A percentile compares a stretch with the other conserved stretches of the same genome.
These are phyloP conservation scores for Busseola fusca DNA, from an alignment of 2,888 invertebrate species.

Conservation along the genomic window DNA sequence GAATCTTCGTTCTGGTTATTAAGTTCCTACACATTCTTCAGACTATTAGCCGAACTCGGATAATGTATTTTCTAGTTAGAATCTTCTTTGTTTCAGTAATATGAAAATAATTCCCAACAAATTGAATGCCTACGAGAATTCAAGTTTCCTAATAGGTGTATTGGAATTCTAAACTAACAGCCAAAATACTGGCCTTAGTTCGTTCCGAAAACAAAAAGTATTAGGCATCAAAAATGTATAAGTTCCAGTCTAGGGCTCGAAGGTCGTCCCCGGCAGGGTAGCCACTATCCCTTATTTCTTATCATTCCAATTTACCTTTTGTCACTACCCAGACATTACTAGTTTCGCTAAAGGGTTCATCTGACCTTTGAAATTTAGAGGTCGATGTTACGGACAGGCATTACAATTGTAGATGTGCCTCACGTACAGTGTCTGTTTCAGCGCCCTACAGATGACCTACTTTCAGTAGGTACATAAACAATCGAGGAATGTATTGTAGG, in stretches of 20 bases:
- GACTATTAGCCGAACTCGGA: neutral
- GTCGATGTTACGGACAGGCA: constrained; percentile 44
- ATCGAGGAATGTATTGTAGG: constrained; percentile 4
- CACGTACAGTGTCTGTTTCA: constrained; percentile 67
- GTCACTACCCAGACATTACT: constrained; percentile 48
- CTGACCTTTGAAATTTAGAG: constrained; percentile 56
- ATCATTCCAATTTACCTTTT: constrained; percentile 57
- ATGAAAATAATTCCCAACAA: neutral
- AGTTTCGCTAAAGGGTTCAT: constrained; percentile 55
- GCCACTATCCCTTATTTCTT: constrained; percentile 36
- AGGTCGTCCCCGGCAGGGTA: constrained; percentile 31
- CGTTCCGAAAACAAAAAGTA: constrained; percentile 22
- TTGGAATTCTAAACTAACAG: constrained; percentile 11
- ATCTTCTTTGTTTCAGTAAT: constrained; percentile 4
- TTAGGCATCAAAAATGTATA: constrained; percentile 42
- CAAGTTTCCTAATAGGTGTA: constrained; percentile 16
- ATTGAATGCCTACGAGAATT: constrained; percentile 1
- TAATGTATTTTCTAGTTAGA: constrained; percentile 5
- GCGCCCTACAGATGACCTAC: constrained; percentile 66
- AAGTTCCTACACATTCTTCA: constrained; percentile 4
- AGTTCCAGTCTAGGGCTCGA: constrained; percentile 10
- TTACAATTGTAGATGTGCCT: constrained; percentile 66
- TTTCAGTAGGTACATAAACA: constrained; percentile 53
- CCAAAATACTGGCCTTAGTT: constrained; percentile 16
- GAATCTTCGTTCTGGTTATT: constrained; percentile 6